Evolutionary conservation across 2,888 invertebrate species (phyloP).

Genomic region (Dioctria linearis): DNA sequence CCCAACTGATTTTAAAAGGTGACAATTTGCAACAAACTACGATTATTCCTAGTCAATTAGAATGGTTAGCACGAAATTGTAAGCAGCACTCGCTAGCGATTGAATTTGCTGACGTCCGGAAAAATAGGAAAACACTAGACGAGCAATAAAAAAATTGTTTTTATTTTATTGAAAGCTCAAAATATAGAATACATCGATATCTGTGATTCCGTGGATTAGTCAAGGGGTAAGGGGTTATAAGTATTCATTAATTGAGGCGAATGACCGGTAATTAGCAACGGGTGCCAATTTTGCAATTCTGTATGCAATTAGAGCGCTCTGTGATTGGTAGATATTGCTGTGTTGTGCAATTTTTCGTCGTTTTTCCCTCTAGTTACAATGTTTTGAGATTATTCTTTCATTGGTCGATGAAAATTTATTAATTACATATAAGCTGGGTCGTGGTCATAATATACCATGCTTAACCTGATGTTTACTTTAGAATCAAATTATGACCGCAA

Average conservation of each 20-base stretch:
- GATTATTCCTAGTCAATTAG: neutral
- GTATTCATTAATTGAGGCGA: constrained; percentile 44
- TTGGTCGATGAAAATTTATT: neutral
- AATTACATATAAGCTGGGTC: neutral
- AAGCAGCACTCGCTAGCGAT: neutral
- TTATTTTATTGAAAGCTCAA: neutral
- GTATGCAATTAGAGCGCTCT: constrained; percentile 47
- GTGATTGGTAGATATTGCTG: constrained; percentile 41
- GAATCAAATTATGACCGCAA: neutral
- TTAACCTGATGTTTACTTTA: neutral
- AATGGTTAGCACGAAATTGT: too few species aligned
- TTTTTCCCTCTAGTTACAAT: neutral
- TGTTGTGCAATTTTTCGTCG: neutral
- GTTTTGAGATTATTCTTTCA: constrained; percentile 3
- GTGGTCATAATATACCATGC: neutral
- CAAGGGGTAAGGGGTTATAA: constrained; percentile 1
- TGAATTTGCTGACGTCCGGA: neutral
- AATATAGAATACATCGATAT: neutral
- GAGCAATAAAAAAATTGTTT: neutral
- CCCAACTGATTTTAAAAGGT: neutral
- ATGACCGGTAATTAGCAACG: constrained; percentile 56
- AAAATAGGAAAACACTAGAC: neutral
- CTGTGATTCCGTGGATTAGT: too few species aligned
- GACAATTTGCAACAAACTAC: constrained; percentile 1
- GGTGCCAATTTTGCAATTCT: constrained; percentile 54